A percentile compares a stretch with the other conserved stretches of the same genome.
Evolutionary conservation across 2,888 invertebrate species (phyloP).

Genomic region (Lagria hirta): DNA sequence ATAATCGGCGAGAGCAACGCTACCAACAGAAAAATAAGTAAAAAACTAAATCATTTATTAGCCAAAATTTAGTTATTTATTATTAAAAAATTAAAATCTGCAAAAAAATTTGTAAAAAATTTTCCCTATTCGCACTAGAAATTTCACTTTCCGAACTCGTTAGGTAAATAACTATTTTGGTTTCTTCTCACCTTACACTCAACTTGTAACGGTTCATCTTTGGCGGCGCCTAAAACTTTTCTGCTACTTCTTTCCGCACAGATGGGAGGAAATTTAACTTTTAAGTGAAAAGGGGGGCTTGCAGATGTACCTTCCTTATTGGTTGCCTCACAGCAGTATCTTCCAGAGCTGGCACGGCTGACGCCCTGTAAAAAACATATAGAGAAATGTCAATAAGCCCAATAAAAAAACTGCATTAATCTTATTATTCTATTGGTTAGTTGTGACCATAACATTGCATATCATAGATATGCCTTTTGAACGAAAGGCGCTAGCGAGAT

Average conservation of each 20-base stretch:
- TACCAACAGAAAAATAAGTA: too few species aligned
- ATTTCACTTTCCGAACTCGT: too few species aligned
- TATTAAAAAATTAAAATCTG: too few species aligned
- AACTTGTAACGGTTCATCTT: slow-evolving; percentile 58
- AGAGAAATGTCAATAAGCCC: slow-evolving; percentile 1
- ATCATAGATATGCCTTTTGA: too few species aligned
- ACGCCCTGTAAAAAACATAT: slow-evolving; percentile 72
- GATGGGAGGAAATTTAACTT: slow-evolving; percentile 69
- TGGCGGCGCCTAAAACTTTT: slow-evolving; percentile 59
- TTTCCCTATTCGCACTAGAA: too few species aligned
- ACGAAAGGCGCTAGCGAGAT: too few species aligned
- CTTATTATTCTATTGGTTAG: not conserved
- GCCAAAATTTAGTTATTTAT: too few species aligned
- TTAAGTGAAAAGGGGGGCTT: slow-evolving; percentile 70
- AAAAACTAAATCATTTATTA: too few species aligned
- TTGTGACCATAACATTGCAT: too few species aligned
- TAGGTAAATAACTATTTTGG: too few species aligned
- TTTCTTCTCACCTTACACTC: slow-evolving; percentile 52
- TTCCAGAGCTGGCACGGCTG: slow-evolving; percentile 68
- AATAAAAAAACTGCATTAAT: not conserved
- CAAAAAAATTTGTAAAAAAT: too few species aligned
- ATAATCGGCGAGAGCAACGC: too few species aligned
- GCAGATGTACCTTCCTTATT: slow-evolving; percentile 77
- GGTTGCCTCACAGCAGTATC: slow-evolving; percentile 76
- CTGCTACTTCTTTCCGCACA: slow-evolving; percentile 53